Conservation (phyloP, 2,797 vertebrate genomes). For the Stomatorhinus walkeri region DNA sequence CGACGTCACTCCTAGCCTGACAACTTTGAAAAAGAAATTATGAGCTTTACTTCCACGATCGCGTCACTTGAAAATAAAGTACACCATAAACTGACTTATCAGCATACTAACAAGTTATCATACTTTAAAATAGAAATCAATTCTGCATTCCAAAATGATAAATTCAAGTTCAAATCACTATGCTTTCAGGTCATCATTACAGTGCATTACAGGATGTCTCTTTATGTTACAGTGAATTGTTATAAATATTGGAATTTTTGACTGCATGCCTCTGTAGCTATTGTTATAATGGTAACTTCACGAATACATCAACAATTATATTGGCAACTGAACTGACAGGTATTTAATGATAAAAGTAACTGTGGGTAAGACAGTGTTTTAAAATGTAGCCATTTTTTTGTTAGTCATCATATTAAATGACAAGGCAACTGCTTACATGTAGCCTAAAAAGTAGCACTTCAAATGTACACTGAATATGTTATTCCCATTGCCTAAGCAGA, state of each 20-base stretch:
- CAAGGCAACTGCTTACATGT: neutral
- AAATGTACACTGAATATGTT: neutral
- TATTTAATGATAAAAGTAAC: neutral
- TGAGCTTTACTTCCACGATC: neutral
- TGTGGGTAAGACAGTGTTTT: neutral
- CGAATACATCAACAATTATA: neutral
- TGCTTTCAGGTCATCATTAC: neutral
- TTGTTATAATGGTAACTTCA: neutral
- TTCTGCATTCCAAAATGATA: neutral
- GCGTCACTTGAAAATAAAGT: neutral
- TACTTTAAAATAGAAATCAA: neutral
- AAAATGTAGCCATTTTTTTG: neutral
- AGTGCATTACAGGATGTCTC: neutral
- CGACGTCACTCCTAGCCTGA: neutral
- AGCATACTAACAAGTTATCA: neutral
- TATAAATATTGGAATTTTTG: neutral
- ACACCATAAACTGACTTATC: neutral
- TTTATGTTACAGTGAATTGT: neutral
- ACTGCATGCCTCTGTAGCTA: neutral
- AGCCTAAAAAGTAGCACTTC: neutral
- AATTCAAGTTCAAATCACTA: neutral
- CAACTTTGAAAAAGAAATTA: neutral
- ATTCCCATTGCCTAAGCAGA: neutral
- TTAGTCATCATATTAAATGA: neutral
- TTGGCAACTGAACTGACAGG: neutral